Base-by-base conservation (phyloP, 2,113 vertebrate genomes). In the Entelurus aequoreus region DNA sequence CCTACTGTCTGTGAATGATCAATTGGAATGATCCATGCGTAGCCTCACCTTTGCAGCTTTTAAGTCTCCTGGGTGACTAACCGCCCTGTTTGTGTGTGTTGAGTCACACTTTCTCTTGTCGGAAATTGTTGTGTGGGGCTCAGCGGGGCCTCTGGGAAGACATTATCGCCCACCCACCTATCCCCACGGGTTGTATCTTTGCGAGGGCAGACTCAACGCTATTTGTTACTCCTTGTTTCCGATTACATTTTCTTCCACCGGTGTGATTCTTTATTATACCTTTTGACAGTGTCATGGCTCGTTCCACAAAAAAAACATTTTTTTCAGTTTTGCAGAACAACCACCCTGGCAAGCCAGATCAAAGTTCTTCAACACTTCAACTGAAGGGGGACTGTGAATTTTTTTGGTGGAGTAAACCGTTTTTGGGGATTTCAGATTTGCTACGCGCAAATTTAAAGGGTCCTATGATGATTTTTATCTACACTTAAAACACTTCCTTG, bases 11-110 rank as follows among this genome's bases (percentile, higher is more conserved):
- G 72, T 86, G 82, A 74, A 86, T 87, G 87, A 88, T 87, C 77
- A 85, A 89, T 88, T 87, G 75, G 86, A 84, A 76, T 79, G 78
- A 87, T 83, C 75, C 74, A 79, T 73, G 81, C 88, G 81, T 83
- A 84, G 83, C 79, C 79, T 83, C 79, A 86, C 82, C 86, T 77
- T 69, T 72, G 67, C 52, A 47, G 74, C 80, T 71, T 60, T 15
- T 61, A 53, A 84, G 63, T 87, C 85, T 86, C 86, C 63, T 68
- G 82, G 83, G 84, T 80, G 74, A 79, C 71, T 73, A 79, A 74
- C 61, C 62, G 9, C 58, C 78, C 74, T 68, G 67, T 81, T 57
- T 76, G 57, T 72, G 62, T 70, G 75, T 60, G 66, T 11, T 70
- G 60, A 69, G 70, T 14, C 78, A 70, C 48, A 66, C 77, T 58